Percentiles rank a stretch among this genome's conserved stretches.
These are phyloP conservation scores for Vombatus ursinus DNA, from an alignment of 2,113 vertebrate genomes.

Conservation along the genomic window DNA sequence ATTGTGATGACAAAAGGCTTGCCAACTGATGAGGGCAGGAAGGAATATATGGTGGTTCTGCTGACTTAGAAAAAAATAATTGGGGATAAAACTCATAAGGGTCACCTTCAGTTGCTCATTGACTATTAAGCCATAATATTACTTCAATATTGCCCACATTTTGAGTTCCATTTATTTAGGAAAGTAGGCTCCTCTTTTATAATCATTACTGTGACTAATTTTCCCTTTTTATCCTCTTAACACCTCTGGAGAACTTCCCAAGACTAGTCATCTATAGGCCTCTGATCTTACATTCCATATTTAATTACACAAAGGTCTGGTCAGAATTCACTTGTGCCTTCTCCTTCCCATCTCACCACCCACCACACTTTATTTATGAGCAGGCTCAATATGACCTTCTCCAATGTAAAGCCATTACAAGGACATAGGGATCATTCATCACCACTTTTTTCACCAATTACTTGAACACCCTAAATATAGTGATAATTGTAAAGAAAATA, in stretches of 20 bases:
- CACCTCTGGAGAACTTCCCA: constrained; percentile 21
- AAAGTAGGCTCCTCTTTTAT: neutral
- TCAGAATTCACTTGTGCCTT: constrained; percentile 20
- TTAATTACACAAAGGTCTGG: constrained; percentile 36
- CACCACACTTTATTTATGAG: constrained; percentile 15
- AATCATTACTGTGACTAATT: neutral
- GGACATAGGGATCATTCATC: constrained; percentile 28
- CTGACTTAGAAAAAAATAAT: constrained; percentile 4
- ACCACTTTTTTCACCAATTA: constrained; percentile 38
- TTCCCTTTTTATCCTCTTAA: constrained; percentile 30
- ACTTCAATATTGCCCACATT: neutral
- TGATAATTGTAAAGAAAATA: neutral
- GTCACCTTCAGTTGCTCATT: neutral
- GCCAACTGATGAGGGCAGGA: neutral
- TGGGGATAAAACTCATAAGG: constrained; percentile 15
- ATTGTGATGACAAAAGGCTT: constrained; percentile 37
- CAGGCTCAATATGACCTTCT: neutral
- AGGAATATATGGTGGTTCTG: constrained; percentile 32
- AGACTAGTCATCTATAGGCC: neutral
- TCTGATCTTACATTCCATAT: constrained; percentile 32
- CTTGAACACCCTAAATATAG: constrained; percentile 47
- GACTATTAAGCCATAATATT: constrained; percentile 18
- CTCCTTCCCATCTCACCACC: constrained; percentile 25
- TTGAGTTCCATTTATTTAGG: constrained; percentile 12
- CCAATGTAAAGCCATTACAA: constrained; percentile 38